Conservation (phyloP, 2,888 invertebrate genomes). For the Heteromyza rotundicornis region DNA sequence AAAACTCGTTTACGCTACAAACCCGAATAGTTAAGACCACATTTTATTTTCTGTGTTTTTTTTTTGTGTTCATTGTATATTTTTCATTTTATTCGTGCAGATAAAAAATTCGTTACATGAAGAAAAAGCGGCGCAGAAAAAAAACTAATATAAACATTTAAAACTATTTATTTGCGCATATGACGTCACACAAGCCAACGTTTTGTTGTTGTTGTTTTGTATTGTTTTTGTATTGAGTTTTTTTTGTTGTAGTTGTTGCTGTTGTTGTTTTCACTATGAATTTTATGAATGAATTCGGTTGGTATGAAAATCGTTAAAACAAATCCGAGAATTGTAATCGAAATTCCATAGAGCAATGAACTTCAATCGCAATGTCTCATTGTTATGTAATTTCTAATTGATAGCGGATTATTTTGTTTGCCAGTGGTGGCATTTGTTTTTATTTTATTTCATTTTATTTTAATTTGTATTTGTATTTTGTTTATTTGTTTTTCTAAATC, state of each 20-base stretch:
- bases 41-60: no score
- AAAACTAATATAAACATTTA: not conserved
- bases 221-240: not conserved
- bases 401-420: not conserved
- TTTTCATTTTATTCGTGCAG: not conserved
- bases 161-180: not conserved
- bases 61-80: no score
- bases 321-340: not conserved
- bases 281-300: constrained; percentile 13
- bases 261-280: constrained; percentile 9
- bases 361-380: constrained; percentile 1
- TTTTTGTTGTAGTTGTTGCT: constrained; percentile 3
- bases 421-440: not conserved
- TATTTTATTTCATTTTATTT: not conserved
- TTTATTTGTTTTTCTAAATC: not conserved
- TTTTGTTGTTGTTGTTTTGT: not conserved
- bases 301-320: constrained; percentile 7
- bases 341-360: constrained; percentile 4
- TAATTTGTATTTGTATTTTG: no score
- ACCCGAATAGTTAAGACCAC: not conserved
- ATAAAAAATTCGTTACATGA: not conserved
- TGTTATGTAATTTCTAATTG: constrained; percentile 5
- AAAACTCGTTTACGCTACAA: constrained; percentile 2
- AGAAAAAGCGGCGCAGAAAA: not conserved
- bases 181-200: not conserved